Conservation (phyloP, 2,797 vertebrate genomes). For the Aselliscus stoliczkanus region DNA sequence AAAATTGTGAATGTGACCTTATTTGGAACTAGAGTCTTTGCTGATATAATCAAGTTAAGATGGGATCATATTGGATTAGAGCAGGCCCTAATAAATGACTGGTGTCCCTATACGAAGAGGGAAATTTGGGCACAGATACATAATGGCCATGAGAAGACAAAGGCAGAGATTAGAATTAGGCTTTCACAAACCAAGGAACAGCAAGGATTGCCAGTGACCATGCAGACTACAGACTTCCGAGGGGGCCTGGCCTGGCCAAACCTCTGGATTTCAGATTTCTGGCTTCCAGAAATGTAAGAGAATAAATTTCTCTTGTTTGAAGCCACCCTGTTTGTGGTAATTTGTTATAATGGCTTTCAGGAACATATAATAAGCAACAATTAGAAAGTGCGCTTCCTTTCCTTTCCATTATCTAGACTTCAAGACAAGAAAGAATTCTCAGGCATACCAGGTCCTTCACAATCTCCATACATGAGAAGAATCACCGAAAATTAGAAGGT, state of each 20-base stretch:
- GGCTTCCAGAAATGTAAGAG: not conserved
- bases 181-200: not conserved
- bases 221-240: too few species aligned
- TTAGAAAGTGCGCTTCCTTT: not conserved
- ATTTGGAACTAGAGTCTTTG: not conserved
- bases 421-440: not conserved
- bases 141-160: not conserved
- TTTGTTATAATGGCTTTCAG: not conserved
- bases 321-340: not conserved
- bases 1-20: not conserved
- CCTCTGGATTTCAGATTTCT: not conserved
- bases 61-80: not conserved
- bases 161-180: not conserved
- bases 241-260: fast-evolving
- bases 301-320: not conserved
- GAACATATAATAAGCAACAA: not conserved
- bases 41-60: not conserved
- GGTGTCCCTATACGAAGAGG: not conserved
- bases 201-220: fast-evolving
- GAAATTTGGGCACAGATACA: not conserved
- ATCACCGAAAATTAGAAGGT: not conserved
- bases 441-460: fast-evolving
- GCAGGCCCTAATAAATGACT: not conserved
- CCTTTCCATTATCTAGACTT: not conserved
- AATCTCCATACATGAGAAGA: not conserved